Evolutionary conservation across 2,113 vertebrate species (phyloP), one percentile per base, ranked within the genome.

Genomic region (Rhabdornis inornatus): DNA sequence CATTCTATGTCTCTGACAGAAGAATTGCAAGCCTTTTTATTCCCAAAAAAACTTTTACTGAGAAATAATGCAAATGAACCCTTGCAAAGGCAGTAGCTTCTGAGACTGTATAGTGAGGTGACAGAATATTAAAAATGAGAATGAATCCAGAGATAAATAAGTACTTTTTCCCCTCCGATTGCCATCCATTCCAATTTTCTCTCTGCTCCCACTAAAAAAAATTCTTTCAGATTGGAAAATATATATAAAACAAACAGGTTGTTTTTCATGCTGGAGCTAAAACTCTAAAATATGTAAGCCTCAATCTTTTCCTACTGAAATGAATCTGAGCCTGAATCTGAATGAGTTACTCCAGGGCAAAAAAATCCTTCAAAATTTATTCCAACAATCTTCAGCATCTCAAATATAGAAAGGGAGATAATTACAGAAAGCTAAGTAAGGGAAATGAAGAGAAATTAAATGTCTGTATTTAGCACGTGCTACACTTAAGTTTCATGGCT

Each of bases 131-230:
- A 45, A 89, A 89, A 52, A 69, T 44, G 3, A 90, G 40, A 89
- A 77, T 45, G 12, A 70, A 81, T 55, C 10, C 35, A 63, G 47
- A 77, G 31, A 78, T 30, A 72, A 64, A 44, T 13, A 66, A 39
- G 4, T 33, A 14, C 2, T 6, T 37, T 23, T 61, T 39, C 3
- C 15, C 5, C 3, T 15, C 9, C 0, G 8, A 10, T 63, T 82
- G 70, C 71, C 22, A 61, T 84, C 76, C 13, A 56, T 72, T 72
- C 35, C 13, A 42, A 49, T 83, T 79, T 92, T 76, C 18, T 63
- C 11, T 81, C 30, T 84, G 21, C 28, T 86, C 18, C 12, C 18
- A 37, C 20, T 56, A 61, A 89, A 77, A 65, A 40, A 56, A 53
- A 33, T 13, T 18, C 10, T 59, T 24, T 56, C 37, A 24, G 19